A percentile compares a stretch with the other conserved stretches of the same genome.
These are phyloP conservation scores for Eptesicus fuscus DNA, from an alignment of 2,113 vertebrate genomes.

Conservation along the genomic window DNA sequence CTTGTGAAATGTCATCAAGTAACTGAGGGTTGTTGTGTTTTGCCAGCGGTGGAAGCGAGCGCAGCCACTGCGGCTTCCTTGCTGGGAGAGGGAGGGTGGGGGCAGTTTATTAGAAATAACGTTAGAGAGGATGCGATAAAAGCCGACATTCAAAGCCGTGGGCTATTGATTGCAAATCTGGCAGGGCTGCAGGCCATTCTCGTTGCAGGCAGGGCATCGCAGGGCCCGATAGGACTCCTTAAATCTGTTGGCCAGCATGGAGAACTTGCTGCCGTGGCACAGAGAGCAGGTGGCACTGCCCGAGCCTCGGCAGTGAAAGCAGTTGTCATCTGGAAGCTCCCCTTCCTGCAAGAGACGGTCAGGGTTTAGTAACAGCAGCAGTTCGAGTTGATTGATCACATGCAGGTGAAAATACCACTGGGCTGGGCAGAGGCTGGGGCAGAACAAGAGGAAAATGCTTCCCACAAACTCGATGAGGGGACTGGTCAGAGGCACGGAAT, in stretches of 20 bases:
- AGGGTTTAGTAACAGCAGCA: not conserved
- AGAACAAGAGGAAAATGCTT: not conserved
- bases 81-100: not conserved
- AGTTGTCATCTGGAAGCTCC: constrained; percentile 70
- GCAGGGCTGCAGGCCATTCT: constrained; percentile 92
- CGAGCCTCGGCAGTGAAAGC: constrained; percentile 90
- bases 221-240: constrained; percentile 94
- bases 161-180: constrained; percentile 83
- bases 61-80: not conserved
- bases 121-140: not conserved
- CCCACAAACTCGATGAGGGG: not conserved
- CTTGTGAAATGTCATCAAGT: constrained; percentile 29
- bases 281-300: constrained; percentile 93
- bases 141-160: not conserved
- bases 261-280: constrained; percentile 98
- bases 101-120: constrained; percentile 14
- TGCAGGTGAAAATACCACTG: not conserved
- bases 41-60: not conserved
- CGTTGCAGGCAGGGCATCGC: constrained; percentile 93
- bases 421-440: not conserved
- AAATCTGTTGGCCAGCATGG: constrained; percentile 96
- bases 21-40: not conserved
- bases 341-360: constrained; percentile 68
- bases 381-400: not conserved
- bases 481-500: not conserved